Percentiles rank a stretch among this genome's conserved stretches.
phyloP scores from a whole-genome alignment of 2,113 vertebrate genomes.

The Myanophis thanlyinensis region DNA sequence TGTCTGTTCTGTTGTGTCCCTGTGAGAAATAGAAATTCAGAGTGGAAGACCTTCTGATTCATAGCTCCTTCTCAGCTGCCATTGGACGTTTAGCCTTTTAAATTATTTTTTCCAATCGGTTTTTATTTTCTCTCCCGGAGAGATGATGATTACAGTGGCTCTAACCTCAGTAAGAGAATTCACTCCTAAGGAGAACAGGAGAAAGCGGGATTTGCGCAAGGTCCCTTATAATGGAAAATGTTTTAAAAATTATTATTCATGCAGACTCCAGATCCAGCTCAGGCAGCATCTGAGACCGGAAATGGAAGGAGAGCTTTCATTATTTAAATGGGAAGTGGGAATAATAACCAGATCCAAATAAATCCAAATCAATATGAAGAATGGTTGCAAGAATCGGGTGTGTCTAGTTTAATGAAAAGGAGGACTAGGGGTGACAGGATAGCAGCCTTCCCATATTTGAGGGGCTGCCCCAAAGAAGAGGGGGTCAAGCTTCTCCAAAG shows the following conservation, averaged over 20 bases:
- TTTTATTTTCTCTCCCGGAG: not conserved
- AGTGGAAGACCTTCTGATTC: not conserved
- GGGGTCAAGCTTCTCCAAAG: too few species aligned
- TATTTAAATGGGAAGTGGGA: slow-evolving; percentile 13
- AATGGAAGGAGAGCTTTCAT: not conserved
- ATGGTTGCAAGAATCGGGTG: too few species aligned
- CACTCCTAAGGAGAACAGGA: rapidly evolving
- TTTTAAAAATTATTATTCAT: slow-evolving; percentile 1
- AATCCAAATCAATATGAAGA: too few species aligned
- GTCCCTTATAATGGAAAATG: too few species aligned
- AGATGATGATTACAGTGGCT: not conserved
- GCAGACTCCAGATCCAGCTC: not conserved
- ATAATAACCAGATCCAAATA: slow-evolving; percentile 8
- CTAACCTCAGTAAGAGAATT: not conserved
- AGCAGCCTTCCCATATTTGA: too few species aligned
- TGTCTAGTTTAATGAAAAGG: too few species aligned
- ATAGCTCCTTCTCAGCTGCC: not conserved
- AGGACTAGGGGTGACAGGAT: too few species aligned
- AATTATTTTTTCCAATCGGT: not conserved
- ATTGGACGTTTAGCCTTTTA: not conserved
- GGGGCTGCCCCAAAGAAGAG: too few species aligned
- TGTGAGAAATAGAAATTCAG: not conserved
- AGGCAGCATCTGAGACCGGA: not conserved
- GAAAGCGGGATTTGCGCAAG: not conserved
- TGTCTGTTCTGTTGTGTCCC: too few species aligned